These are phyloP conservation scores for Chionoecetes opilio DNA, from an alignment of 1,140 invertebrate genomes.

Conservation along the genomic window DNA sequence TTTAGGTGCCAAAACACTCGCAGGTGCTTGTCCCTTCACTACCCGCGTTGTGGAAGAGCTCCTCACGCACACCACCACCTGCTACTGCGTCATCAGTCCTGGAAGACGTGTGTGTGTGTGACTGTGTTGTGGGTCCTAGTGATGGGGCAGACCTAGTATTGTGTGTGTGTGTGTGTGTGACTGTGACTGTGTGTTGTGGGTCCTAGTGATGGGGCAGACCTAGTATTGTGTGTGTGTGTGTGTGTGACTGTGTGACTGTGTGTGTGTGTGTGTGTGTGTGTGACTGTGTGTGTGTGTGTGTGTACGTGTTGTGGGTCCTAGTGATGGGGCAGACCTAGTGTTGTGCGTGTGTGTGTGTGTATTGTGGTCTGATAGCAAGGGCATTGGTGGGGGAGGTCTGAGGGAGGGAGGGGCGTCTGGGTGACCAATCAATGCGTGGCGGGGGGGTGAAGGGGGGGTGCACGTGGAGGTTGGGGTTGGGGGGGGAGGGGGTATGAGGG, in stretches of 20 bases:
- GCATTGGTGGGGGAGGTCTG: background rate
- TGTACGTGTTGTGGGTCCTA: no score
- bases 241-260: background rate
- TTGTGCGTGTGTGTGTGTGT: slow-evolving; percentile 9
- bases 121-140: no score
- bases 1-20: background rate
- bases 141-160: no score
- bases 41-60: background rate
- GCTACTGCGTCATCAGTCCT: no score
- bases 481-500: background rate
- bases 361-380: no score
- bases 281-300: slow-evolving; percentile 39
- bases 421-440: background rate
- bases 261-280: slow-evolving; percentile 34
- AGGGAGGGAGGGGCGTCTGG: background rate
- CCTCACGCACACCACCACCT: no score
- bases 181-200: no score
- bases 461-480: background rate
- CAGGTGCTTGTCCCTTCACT: background rate
- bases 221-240: background rate
- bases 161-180: no score
- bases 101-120: no score
- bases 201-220: no score
- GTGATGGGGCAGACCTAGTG: no score
- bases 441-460: background rate